Conservation (phyloP, 2,888 invertebrate species). For the Pseudoips prasinana region DNA sequence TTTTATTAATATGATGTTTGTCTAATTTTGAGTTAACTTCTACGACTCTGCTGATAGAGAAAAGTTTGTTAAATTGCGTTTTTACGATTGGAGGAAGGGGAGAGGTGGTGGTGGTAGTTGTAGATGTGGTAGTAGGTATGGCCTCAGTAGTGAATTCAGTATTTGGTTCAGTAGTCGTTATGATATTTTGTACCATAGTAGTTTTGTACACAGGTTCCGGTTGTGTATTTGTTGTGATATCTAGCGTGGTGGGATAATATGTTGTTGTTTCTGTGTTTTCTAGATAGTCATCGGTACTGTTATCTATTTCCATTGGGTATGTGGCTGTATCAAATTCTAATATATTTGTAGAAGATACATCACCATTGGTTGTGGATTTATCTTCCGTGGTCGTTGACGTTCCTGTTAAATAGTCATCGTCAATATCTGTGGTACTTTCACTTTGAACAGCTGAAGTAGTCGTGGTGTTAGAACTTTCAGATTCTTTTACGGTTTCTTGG, state of each 20-base stretch:
- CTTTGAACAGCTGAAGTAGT: constrained; percentile 35
- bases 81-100: constrained; percentile 60
- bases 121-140: constrained; percentile 19
- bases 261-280: constrained; percentile 57
- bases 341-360: constrained; percentile 45
- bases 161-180: constrained; percentile 25
- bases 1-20: constrained; percentile 80
- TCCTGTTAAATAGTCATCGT: constrained; percentile 65
- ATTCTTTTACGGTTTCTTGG: constrained; percentile 34
- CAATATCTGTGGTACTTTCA: constrained; percentile 46
- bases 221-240: constrained; percentile 39
- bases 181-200: constrained; percentile 25
- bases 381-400: constrained; percentile 47
- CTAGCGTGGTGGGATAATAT: constrained; percentile 51
- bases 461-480: constrained; percentile 45
- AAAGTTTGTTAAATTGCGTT: constrained; percentile 82
- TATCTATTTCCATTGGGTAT: constrained; percentile 54
- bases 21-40: constrained; percentile 86
- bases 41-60: constrained; percentile 86
- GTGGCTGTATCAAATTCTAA: constrained; percentile 52
- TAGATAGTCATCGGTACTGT: constrained; percentile 66
- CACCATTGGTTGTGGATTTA: constrained; percentile 37
- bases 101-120: constrained; percentile 47
- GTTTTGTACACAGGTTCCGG: constrained; percentile 34
- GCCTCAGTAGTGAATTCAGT: constrained; percentile 33